Conservation (phyloP, 2,888 invertebrate genomes). For the Chloroclysta siterata region DNA sequence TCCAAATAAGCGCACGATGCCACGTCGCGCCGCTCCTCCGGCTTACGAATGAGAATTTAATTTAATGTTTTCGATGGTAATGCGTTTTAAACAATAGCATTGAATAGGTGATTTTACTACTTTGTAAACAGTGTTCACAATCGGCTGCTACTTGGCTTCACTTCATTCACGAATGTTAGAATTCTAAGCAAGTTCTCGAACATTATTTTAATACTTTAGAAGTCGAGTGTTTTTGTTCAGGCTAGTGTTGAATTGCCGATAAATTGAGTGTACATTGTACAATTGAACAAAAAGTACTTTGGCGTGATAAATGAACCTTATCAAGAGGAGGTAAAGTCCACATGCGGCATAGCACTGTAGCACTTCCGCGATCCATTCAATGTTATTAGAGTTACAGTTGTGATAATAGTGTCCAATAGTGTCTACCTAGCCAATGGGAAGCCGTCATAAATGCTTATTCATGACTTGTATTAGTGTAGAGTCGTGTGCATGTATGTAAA, state of each 20-base stretch:
- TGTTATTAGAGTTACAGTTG: constrained; percentile 29
- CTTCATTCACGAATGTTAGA: constrained; percentile 34
- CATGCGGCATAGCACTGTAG: constrained; percentile 18
- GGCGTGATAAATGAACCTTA: constrained; percentile 29
- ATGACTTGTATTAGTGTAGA: constrained; percentile 59
- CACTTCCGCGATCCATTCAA: constrained; percentile 29
- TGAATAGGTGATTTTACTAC: constrained; percentile 34
- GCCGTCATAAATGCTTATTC: constrained; percentile 48
- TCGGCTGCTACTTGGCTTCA: constrained; percentile 31
- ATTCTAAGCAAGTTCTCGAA: constrained; percentile 33
- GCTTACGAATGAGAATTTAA: constrained; percentile 76
- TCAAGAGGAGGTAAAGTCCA: constrained; percentile 25
- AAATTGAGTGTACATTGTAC: constrained; percentile 26
- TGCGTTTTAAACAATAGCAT: constrained; percentile 63
- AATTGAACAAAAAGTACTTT: constrained; percentile 19
- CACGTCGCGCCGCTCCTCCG: constrained; percentile 53
- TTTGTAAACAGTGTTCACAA: constrained; percentile 37
- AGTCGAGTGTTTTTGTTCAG: constrained; percentile 33
- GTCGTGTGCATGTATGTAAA: constrained; percentile 61
- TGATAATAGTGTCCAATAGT: constrained; percentile 29
- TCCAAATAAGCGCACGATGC: constrained; percentile 66
- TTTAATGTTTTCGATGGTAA: constrained; percentile 65
- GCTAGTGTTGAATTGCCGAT: constrained; percentile 27
- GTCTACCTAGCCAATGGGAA: constrained; percentile 26
- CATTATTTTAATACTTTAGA: constrained; percentile 27